These are phyloP conservation scores for Lasioglossum morio DNA, from an alignment of 2,888 invertebrate species.

Conservation along the genomic window DNA sequence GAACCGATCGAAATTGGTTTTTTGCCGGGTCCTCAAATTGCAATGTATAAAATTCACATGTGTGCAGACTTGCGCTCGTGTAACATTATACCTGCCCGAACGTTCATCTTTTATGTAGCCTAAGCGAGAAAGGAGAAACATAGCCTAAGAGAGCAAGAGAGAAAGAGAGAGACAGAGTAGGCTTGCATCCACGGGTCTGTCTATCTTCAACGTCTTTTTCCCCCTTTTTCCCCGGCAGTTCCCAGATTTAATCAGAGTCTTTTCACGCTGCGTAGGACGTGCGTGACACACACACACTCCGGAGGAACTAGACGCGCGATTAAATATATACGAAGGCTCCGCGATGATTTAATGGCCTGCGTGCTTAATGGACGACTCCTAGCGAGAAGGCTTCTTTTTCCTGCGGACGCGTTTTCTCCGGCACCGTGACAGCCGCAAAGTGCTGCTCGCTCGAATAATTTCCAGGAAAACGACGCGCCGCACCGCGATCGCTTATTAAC, in stretches of 20 bases:
- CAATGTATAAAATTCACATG: not conserved
- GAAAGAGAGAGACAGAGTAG: not conserved
- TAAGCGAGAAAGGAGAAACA: not conserved
- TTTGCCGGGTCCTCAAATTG: constrained; percentile 12
- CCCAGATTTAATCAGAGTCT: constrained; percentile 31
- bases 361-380: not conserved
- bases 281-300: constrained; percentile 26
- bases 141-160: too few species aligned
- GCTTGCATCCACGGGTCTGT: not conserved
- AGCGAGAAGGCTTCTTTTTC: not conserved
- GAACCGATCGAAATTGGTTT: not conserved
- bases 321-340: constrained; percentile 25
- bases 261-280: constrained; percentile 34
- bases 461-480: not conserved
- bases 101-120: not conserved
- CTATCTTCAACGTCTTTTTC: not conserved
- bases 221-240: constrained; percentile 1
- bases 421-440: constrained; percentile 5
- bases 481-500: not conserved
- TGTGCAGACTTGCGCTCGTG: not conserved
- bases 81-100: constrained; percentile 1
- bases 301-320: constrained; percentile 33
- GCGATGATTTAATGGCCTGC: constrained; percentile 42
- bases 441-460: constrained; percentile 2
- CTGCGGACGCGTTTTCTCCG: constrained; percentile 6